Base-by-base conservation (phyloP, 2,888 invertebrate species). In the Drosophila formosana region DNA sequence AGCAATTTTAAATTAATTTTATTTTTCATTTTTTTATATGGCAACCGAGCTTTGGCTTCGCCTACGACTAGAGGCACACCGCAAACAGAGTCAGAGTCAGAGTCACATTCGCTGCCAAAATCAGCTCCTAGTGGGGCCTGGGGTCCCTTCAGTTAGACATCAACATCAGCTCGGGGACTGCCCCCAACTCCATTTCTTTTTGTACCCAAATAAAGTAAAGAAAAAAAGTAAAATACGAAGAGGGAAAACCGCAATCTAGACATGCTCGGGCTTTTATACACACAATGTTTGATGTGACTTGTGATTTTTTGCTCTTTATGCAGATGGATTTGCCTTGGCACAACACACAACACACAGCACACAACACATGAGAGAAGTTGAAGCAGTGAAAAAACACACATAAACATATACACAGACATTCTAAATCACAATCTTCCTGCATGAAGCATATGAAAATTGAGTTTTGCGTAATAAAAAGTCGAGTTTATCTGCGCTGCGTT, bases 1-100 rank as follows among this genome's bases (percentile, higher is more conserved):
- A 84, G 84, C 82, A 77, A 79, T 80, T 83, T 83, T 80, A 82
- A 84, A 84, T 83, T 82, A 84, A 80, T 78, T 78, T 78, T 63
- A 81, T 75, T 76, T 75, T 68, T 72, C 61, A 81, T 75, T 76
- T 75, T 68, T 72, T 64, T 60, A 41, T 63, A 30, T 65, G 52
- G 41, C 61, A 41, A 5, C 37, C 46, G 23, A n/a, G 39, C 39
- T 41, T 41, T 6, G 18, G 39, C 39, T 41, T 41, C 18, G 18
- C 18, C 39, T 41, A 41, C 39, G 39, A 18, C 39, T 41, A 41
- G 39, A 7, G 30, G 30, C 18, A 34, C 6, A 34, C 43, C 32
- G n/a, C 45, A 52, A 49, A 8, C 53, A 11, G 34, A 5, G 13
- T 41, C 50, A 11, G 45, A 43, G 49, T 39, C 63, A 18, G 18